phyloP scores from a whole-genome alignment of 2,888 invertebrate genomes.

The Octodonta nipae region DNA sequence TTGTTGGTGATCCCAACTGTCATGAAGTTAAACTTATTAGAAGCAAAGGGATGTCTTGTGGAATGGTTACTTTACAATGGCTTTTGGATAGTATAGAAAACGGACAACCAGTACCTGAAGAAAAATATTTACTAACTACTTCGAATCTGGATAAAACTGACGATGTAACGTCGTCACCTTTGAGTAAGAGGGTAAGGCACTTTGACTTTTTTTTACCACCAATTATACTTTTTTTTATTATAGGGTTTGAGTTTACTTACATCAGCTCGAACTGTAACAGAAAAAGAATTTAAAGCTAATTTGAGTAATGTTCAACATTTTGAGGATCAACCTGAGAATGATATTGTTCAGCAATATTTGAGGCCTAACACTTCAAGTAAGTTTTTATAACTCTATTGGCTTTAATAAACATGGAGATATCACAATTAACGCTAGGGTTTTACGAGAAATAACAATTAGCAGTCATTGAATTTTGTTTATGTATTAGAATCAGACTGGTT shows the following conservation, averaged over 20 bases:
- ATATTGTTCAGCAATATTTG: conserved; percentile 26
- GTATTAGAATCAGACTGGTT: too few relatives aligned
- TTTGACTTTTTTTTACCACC: too few relatives aligned
- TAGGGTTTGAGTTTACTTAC: conserved; percentile 29
- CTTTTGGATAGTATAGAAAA: conserved; percentile 57
- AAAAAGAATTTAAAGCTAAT: conserved; percentile 13
- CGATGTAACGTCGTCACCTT: conserved; percentile 37
- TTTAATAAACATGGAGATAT: too few relatives aligned
- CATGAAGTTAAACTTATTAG: conserved; percentile 35
- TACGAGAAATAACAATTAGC: too few relatives aligned
- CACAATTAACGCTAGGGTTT: too few relatives aligned
- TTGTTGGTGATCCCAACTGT: conserved; percentile 49
- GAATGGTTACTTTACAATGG: conserved; percentile 61
- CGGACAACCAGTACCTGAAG: conserved; percentile 45
- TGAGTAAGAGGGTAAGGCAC: conserved; percentile 45
- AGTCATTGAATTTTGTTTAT: too few relatives aligned
- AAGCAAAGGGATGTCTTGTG: conserved; percentile 21
- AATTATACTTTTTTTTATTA: conserved; percentile 10
- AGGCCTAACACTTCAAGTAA: too few relatives aligned
- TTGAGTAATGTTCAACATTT: conserved; percentile 5
- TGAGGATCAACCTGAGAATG: conserved; percentile 17
- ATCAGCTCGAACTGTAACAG: conserved; percentile 18
- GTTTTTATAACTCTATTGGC: too few relatives aligned
- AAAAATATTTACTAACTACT: conserved; percentile 26
- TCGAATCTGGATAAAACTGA: conserved; percentile 11